Evolutionary conservation across 1,140 invertebrate species (phyloP).

Genomic region (Bradysia coprophila): DNA sequence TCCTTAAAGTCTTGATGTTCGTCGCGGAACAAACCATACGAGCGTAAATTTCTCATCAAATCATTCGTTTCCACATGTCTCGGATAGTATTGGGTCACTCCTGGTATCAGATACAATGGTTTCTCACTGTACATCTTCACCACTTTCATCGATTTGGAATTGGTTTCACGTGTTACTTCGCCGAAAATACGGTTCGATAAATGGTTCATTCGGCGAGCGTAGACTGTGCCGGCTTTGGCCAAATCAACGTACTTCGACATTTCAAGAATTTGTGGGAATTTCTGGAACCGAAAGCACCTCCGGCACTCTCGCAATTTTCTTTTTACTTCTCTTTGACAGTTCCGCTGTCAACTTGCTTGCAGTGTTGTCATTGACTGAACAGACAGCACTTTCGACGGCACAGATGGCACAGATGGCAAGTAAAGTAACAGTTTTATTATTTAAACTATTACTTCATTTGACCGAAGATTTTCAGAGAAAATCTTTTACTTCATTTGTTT

Average conservation of each 20-base stretch:
- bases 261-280: too few relatives aligned
- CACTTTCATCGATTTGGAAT: slow-evolving; percentile 58
- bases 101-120: slow-evolving; percentile 52
- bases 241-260: slow-evolving; percentile 49
- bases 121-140: slow-evolving; percentile 57
- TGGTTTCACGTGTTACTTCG: slow-evolving; percentile 61
- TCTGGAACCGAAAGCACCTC: too few relatives aligned
- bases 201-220: slow-evolving; percentile 68
- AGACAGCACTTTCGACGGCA: too few relatives aligned
- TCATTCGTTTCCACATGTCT: slow-evolving; percentile 52
- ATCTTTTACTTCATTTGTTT: too few relatives aligned
- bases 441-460: too few relatives aligned
- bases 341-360: too few relatives aligned
- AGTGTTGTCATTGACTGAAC: too few relatives aligned
- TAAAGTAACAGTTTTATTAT: too few relatives aligned
- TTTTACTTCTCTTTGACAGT: too few relatives aligned
- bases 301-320: too few relatives aligned
- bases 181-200: slow-evolving; percentile 80
- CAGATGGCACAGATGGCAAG: too few relatives aligned
- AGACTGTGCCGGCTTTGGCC: slow-evolving; percentile 47
- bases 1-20: slow-evolving; percentile 87
- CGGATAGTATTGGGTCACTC: slow-evolving; percentile 74
- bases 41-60: slow-evolving; percentile 48
- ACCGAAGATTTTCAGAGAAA: too few relatives aligned
- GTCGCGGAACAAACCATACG: slow-evolving; percentile 68